phyloP scores from a whole-genome alignment of 2,888 invertebrate species.

The Protophormia terraenovae region DNA sequence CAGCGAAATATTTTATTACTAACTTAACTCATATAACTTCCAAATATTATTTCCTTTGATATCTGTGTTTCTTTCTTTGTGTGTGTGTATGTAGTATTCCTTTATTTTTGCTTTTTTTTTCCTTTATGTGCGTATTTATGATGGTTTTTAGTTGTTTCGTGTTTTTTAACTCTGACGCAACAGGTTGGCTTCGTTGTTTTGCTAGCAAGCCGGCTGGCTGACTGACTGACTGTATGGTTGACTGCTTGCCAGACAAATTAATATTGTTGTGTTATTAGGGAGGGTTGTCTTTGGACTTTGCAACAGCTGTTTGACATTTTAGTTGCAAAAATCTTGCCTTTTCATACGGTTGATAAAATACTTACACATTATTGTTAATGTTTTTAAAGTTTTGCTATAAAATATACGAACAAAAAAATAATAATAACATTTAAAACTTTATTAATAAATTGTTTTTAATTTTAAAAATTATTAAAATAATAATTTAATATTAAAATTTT shows the following conservation, averaged over 20 bases:
- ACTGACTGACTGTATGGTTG: neutral
- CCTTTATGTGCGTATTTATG: conserved; percentile 14
- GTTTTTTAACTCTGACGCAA: conserved; percentile 44
- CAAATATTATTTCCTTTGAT: no score
- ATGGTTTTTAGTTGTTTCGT: neutral
- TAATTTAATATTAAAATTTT: neutral
- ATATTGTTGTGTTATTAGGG: neutral
- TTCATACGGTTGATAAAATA: conserved; percentile 51
- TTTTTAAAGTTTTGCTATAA: neutral
- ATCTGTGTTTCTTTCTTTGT: neutral
- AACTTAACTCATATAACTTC: no score
- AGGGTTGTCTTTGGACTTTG: conserved; percentile 1
- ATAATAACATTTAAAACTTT: neutral
- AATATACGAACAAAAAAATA: neutral
- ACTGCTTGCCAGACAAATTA: conserved; percentile 16
- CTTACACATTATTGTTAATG: neutral
- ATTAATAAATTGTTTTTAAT: neutral
- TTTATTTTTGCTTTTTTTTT: conserved; percentile 28
- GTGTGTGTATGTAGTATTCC: neutral
- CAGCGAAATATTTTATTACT: neutral
- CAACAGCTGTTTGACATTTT: conserved; percentile 61
- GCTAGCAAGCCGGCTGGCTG: neutral
- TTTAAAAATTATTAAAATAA: neutral
- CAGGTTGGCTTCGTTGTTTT: conserved; percentile 31
- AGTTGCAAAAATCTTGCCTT: conserved; percentile 45